Evolutionary conservation across 2,888 invertebrate genomes (phyloP), one percentile per base, ranked within the genome.

Genomic region (Notocelia uddmanniana): DNA sequence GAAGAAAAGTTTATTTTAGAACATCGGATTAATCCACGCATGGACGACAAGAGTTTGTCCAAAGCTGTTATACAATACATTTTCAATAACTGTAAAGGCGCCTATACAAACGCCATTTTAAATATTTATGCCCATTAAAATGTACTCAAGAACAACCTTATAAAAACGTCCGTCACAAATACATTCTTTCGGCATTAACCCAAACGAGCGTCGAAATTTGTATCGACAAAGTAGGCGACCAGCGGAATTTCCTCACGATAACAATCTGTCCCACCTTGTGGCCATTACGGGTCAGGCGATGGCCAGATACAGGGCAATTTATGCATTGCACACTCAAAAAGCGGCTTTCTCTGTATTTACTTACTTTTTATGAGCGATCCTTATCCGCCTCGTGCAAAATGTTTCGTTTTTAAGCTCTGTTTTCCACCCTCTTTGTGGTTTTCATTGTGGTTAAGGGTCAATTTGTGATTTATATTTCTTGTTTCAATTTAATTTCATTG

Each of bases 281-380:
- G 84, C 90, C 87, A 91, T 91, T 92, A 92, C 80, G 85, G 91
- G 92, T 89, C 92, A 90, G 86, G 86, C 89, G 91, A 91, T 91
- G 88, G 88, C 78, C 86, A 88, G 90, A 92, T 92, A 91, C 83
- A 83, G 82, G 83, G 81, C 89, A 89, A 92, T 91, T 92, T 91
- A 90, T 91, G 88, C 90, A 90, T 86, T 89, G 88, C 87, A 89
- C 86, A 89, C 88, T 90, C 87, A 86, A 89, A 85, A 83, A 80
- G 77, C 41, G 67, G 73, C 66, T 73, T 84, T 79, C 82, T 80
- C 81, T 84, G 84, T 90, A 86, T 89, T 90, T 88, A 89, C 86
- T 86, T 87, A 84, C 82, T 87, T 88, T 85, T 88, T 89, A 87
- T 83, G 86, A 85, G 81, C 77, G 88, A 89, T 90, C 77, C 78